Base-by-base conservation (phyloP, 2,113 vertebrate genomes). In the Oplegnathus fasciatus region DNA sequence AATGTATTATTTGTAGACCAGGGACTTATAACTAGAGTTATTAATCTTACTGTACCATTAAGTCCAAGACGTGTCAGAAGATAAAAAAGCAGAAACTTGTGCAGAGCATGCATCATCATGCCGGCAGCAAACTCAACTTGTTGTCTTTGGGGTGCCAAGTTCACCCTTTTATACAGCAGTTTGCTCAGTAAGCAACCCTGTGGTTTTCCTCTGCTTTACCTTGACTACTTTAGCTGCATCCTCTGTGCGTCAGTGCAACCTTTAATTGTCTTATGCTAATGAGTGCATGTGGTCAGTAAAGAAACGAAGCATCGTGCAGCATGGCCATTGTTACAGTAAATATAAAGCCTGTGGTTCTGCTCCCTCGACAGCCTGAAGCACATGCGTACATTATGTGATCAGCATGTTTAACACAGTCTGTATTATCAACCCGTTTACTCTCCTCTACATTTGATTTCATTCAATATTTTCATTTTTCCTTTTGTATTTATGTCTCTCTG, bases 91-190 rank as follows among this genome's bases (percentile, higher is more conserved):
- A 87, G 61, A 52, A 76, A 3, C 20, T n/a, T 57, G 52, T 79
- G 46, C 5, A 50, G 30, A n/a, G 9, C 7, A 7, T 61, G 17
- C 85, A 85, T 90, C 85, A 85, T 90, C 44, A 1, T 71, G 26
- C 0, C 0, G 2, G 44, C 0, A 44, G 62, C 9, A 10, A 17
- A 15, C 26, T 44, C 32, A 69, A 42, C 26, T 46, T 58, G 57
- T 52, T 22, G 17, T 54, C 68, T 24, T 22, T 17, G 14, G 40
- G 6, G 52, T 30, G 48, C 60, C 6, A 17, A 6, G 17, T 4
- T 9, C 0, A 13, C 14, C 28, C 6, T 50, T 76, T 46, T 42
- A 81, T 70, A 32, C 1, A 11, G 9, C 34, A 22, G 17, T 40
- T 15, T 24, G 28, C n/a, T 50, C 9, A 7, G 40, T 13, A 9